Evolutionary conservation across 1,140 invertebrate species (phyloP).

Genomic region (Pogonomyrmex californicus): DNA sequence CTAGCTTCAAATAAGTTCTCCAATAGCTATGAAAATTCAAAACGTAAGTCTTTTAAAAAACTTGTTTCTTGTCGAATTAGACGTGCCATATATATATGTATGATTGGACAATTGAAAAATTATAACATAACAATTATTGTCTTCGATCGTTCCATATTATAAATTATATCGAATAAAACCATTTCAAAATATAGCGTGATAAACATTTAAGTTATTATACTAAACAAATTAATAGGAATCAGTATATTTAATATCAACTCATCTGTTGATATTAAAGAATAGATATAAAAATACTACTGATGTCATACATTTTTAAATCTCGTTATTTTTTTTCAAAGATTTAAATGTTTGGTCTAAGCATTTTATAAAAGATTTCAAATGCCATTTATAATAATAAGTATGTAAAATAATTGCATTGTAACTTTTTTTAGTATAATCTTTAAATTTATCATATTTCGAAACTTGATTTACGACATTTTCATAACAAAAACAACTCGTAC

Average conservation of each 20-base stretch:
- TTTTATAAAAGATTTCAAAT: neutral
- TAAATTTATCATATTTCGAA: slow-evolving; percentile 11
- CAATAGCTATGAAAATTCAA: neutral
- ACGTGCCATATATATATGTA: neutral
- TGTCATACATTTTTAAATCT: neutral
- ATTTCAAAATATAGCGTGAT: neutral
- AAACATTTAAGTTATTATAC: neutral
- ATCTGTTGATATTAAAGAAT: neutral
- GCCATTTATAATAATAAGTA: neutral
- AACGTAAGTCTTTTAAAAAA: neutral
- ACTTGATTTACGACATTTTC: slow-evolving; percentile 39
- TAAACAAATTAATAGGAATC: neutral
- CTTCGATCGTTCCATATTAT: no score
- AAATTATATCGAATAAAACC: neutral
- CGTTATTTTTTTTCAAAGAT: neutral
- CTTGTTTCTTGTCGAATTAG: neutral
- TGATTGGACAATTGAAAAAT: neutral
- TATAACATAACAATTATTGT: neutral
- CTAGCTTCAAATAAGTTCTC: neutral
- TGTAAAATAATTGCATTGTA: slow-evolving; percentile 6
- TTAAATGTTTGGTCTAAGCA: neutral
- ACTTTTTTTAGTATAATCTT: neutral
- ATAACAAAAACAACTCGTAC: slow-evolving; percentile 24
- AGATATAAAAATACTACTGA: neutral
- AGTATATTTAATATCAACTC: neutral